phyloP scores from a whole-genome alignment of 2,113 vertebrate species.

The Rhabdornis inornatus region DNA sequence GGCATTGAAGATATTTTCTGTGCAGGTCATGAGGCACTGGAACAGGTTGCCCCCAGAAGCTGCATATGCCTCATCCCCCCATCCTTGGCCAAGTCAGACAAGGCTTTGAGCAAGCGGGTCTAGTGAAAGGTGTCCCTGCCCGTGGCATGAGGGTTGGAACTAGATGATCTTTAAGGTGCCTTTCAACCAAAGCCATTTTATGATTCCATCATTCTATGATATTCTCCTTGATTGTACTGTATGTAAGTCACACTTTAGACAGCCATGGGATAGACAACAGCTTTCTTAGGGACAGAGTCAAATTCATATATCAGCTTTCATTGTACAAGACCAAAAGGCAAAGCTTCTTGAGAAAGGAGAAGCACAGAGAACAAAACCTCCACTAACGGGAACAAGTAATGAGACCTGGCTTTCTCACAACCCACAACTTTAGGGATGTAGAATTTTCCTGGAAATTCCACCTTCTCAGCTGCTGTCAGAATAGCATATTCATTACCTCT shows the following conservation, averaged over 20 bases:
- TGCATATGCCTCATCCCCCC: not conserved
- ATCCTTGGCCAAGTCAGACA: not conserved
- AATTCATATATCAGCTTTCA: not conserved
- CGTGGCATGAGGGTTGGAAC: fast-evolving
- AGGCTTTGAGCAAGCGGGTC: not conserved
- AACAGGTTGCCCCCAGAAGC: not conserved
- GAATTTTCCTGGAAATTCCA: not conserved
- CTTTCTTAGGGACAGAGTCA: not conserved
- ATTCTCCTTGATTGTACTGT: not conserved
- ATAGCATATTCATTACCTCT: not conserved
- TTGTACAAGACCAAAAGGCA: not conserved
- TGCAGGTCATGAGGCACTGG: not conserved
- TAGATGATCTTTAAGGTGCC: not conserved
- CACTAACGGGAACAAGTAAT: not conserved
- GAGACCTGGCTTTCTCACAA: not conserved
- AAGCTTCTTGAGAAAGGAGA: not conserved
- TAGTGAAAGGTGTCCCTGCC: not conserved
- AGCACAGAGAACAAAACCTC: not conserved
- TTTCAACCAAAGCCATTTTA: not conserved
- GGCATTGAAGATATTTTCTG: not conserved
- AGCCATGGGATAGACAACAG: not conserved
- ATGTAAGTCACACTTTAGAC: not conserved
- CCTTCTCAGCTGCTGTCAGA: not conserved
- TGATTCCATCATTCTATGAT: not conserved
- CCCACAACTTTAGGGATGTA: not conserved